Percentiles rank a stretch among this genome's conserved stretches.
phyloP scores from a whole-genome alignment of 2,888 invertebrate genomes.

The Oxyscelio sp. region DNA sequence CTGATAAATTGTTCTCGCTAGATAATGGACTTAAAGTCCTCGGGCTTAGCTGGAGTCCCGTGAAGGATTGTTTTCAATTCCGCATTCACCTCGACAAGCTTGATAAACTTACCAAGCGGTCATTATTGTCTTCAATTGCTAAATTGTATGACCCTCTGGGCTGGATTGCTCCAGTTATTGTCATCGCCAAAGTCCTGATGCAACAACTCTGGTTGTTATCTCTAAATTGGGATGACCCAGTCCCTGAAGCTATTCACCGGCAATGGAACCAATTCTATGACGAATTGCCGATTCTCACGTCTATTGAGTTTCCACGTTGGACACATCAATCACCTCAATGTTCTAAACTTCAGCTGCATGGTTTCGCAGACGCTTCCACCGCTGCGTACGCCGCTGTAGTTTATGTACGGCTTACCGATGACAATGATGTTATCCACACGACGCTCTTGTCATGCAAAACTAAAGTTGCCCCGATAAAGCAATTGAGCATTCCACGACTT shows the following conservation, averaged over 20 bases:
- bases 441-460: not conserved
- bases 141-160: not conserved
- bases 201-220: too few species aligned
- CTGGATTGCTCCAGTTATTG: too few species aligned
- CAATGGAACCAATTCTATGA: too few species aligned
- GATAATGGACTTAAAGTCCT: slow-evolving; percentile 16
- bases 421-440: too few species aligned
- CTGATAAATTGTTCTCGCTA: not conserved
- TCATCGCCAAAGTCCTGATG: too few species aligned
- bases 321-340: too few species aligned
- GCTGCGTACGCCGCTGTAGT: not conserved
- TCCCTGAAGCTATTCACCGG: too few species aligned
- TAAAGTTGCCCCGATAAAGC: not conserved
- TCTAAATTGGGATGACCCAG: not conserved
- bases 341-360: too few species aligned
- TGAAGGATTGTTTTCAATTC: not conserved
- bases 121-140: not conserved
- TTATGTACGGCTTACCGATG: not conserved
- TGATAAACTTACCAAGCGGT: not conserved
- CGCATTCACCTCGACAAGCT: not conserved
- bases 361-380: not conserved
- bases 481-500: not conserved
- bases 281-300: too few species aligned
- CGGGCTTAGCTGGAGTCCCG: slow-evolving; percentile 27
- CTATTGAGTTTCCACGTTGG: too few species aligned